phyloP scores from a whole-genome alignment of 2,797 vertebrate genomes.

The Darevskia nairensis region DNA sequence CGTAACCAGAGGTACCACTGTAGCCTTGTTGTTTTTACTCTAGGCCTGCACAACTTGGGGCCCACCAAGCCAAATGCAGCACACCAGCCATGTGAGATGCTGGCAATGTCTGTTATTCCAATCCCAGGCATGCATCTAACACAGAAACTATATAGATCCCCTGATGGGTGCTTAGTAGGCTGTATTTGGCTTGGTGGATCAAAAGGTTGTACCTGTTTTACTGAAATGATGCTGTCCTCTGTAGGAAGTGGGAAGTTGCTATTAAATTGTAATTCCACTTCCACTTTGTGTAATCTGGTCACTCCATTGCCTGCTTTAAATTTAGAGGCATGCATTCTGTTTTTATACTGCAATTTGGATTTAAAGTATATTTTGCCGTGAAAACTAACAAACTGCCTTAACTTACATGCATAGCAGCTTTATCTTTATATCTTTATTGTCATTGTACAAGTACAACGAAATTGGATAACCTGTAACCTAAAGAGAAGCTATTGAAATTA shows the following conservation, averaged over 20 bases:
- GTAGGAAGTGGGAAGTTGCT: background rate
- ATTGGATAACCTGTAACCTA: no score
- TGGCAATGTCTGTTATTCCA: background rate
- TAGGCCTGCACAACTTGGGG: background rate
- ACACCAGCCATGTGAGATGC: no score
- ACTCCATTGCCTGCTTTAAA: background rate
- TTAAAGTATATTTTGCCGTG: background rate
- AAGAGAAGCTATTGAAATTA: background rate
- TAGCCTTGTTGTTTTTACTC: background rate
- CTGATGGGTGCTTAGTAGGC: background rate
- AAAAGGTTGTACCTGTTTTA: background rate
- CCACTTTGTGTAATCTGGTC: background rate
- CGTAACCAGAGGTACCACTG: no score
- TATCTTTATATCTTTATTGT: no score
- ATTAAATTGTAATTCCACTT: background rate
- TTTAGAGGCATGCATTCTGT: background rate
- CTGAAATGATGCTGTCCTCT: background rate
- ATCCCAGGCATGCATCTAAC: background rate
- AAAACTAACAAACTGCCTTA: background rate
- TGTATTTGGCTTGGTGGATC: background rate
- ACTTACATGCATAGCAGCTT: no score
- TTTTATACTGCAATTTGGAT: background rate
- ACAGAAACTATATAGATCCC: background rate
- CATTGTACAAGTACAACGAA: no score
- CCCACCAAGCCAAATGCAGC: background rate